Evolutionary conservation across 2,113 vertebrate genomes (phyloP).

Genomic region (Hepsetus odoe): DNA sequence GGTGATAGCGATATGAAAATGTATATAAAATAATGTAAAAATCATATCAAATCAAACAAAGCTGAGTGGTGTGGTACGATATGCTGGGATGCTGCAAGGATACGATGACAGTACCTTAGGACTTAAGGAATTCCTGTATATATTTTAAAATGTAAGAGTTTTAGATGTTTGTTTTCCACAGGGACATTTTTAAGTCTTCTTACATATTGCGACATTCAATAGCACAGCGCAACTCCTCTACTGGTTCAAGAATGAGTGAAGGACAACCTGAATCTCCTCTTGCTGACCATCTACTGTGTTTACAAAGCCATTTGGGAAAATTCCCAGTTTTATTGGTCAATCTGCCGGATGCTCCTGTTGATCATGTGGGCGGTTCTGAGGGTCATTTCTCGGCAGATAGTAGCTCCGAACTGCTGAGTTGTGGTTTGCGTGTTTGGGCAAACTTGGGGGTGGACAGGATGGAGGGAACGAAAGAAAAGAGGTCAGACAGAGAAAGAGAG

Average conservation of each 20-base stretch:
- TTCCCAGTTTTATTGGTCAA: slow-evolving; percentile 8
- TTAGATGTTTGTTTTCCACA: no score
- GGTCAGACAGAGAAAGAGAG: not conserved
- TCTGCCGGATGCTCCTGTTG: slow-evolving; percentile 6
- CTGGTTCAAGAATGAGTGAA: not conserved
- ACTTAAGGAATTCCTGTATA: not conserved
- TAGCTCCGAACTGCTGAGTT: not conserved
- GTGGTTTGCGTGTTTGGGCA: slow-evolving; percentile 40
- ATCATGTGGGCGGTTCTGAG: not conserved
- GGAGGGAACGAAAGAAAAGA: slow-evolving; percentile 7
- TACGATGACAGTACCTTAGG: no score
- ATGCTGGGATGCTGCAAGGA: no score
- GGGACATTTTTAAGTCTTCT: not conserved
- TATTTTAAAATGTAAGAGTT: not conserved
- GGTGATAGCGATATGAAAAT: no score
- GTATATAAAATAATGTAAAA: no score
- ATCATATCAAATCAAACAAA: no score
- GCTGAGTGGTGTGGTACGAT: no score
- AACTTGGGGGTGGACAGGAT: slow-evolving; percentile 33
- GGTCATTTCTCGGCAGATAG: not conserved
- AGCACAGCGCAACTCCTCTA: not conserved
- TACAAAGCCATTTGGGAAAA: not conserved
- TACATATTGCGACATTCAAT: not conserved
- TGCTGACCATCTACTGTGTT: not conserved
- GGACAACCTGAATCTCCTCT: not conserved